phyloP scores from a whole-genome alignment of 2,113 vertebrate genomes.

The Corydoras maculifer region DNA sequence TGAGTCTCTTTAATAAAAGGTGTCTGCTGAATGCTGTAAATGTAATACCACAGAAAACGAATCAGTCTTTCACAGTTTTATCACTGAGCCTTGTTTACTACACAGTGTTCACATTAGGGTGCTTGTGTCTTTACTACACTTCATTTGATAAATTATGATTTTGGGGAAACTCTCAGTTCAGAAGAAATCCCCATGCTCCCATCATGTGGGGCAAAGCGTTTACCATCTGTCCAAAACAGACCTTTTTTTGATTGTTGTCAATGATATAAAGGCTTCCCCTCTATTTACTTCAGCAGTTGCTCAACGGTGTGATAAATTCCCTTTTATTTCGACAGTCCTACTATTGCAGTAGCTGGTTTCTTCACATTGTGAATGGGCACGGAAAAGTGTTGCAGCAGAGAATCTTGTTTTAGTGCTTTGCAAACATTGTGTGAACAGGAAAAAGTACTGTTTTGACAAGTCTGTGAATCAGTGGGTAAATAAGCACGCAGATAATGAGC shows the following conservation, averaged over 20 bases:
- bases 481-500: conserved; percentile 13
- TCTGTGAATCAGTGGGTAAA: not conserved
- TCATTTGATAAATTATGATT: conserved; percentile 55
- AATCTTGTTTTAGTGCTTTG: too few relatives aligned
- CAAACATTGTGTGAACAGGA: not conserved
- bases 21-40: too few relatives aligned
- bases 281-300: not conserved
- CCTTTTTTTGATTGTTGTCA: too few relatives aligned
- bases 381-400: too few relatives aligned
- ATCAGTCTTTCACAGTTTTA: too few relatives aligned
- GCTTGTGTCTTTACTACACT: conserved; percentile 45
- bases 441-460: not conserved
- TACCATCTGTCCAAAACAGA: too few relatives aligned
- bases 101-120: conserved; percentile 44
- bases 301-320: not conserved
- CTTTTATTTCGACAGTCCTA: too few relatives aligned
- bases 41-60: too few relatives aligned
- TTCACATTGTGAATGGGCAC: too few relatives aligned
- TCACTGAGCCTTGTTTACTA: too few relatives aligned
- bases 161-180: conserved; percentile 53
- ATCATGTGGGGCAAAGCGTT: conserved; percentile 34
- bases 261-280: not conserved
- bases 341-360: too few relatives aligned
- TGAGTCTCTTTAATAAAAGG: too few relatives aligned
- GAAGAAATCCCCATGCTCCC: conserved; percentile 51